Evolutionary conservation across 2,888 invertebrate species (phyloP), one percentile per base, ranked within the genome.

Genomic region (Drosophila paranaensis): DNA sequence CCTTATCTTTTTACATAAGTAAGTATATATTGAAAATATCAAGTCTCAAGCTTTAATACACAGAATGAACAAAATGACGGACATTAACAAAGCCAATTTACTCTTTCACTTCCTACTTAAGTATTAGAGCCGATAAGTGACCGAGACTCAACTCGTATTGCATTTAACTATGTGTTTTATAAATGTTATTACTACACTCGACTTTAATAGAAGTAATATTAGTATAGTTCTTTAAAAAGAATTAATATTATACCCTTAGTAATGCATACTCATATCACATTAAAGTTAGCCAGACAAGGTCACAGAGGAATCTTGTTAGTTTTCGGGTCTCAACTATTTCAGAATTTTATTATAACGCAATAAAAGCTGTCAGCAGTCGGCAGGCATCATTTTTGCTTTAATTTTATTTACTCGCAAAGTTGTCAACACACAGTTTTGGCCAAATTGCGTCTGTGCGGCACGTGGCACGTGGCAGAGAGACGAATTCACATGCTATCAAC

Each of bases 381-480:
- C 46, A 35, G 35, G 13, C 50, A 50, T 20, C 16, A 20, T 20
- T 51, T 13, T 6, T 16, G n/a, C 54, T 30, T 54, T 54, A 54
- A 54, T 54, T 54, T 54, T 4, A 54, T 54, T 54, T 54, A 37
- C 54, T 33, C 20, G 43, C 14, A 43, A 43, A 56, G 43, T 35
- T 56, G 55, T 42, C 55, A 45, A 16, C 54, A 55, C 3, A 35
- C 16, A 35, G 6, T 53, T 53, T 35, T 25, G 51, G 25, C 51
- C 51, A 53, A 53, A 20, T 35, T 53, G 51, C 20, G 37, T 37
- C 11, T 37, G 51, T 9, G 25, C 14, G 27, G 27, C 14, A 40
- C n/a, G 54, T 40, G 54, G 62, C 46, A 56, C 60, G 75, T 63
- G 72, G 61, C 66, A 40, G 33, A 37, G 48, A 35, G 46, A 25